Base-by-base conservation (phyloP, 2,888 invertebrate genomes). In the Didymodactylos carnosus region DNA sequence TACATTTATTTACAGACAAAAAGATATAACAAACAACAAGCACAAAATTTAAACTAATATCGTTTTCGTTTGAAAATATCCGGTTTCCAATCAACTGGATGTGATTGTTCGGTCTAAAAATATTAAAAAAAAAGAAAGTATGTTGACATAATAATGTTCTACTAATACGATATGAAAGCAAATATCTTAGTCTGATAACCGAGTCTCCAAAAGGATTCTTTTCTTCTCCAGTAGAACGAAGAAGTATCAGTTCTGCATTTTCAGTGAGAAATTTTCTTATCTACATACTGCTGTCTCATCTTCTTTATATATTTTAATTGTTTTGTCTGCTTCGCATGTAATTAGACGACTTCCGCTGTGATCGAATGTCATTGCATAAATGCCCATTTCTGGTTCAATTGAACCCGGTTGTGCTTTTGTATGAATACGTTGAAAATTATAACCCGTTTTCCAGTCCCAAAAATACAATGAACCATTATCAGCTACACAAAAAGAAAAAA, bases 371-470 rank as follows among this genome's bases (percentile, higher is more conserved):
- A 94, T 90, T 72, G 95, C 89, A 85, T 94, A 98, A 77, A 99
- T 90, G 53, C 98, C 98, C 25, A 94, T 92, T 84, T 99, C 98
- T 23, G 94, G 94, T 84, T 98, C 98, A 89, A 99, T 97, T 0
- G 97, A 97, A 19, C 98, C 98, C 0, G 97, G 95, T 82, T 99
- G 98, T 0, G 93, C 94, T 3, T 92, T 91, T 7, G 94, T 89
- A 87, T 90, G 87, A 5, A 86, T 79, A 40, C 82, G 78, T 79
- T 99, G 98, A 86, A 97, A 99, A 85, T 98, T 98, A 81, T 97
- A 97, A 0, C 97, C 98, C 0, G 95, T 95, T 79, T 92, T 87
- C 97, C 97, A 98, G 83, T 98, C 98, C 97, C 97, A 98, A 80
- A 92, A 90, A 83, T 91, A 89, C 87, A 99, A 87, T 0, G 94